Base-by-base conservation (phyloP, 2,113 vertebrate genomes). In the Coryphaenoides rupestris region DNA sequence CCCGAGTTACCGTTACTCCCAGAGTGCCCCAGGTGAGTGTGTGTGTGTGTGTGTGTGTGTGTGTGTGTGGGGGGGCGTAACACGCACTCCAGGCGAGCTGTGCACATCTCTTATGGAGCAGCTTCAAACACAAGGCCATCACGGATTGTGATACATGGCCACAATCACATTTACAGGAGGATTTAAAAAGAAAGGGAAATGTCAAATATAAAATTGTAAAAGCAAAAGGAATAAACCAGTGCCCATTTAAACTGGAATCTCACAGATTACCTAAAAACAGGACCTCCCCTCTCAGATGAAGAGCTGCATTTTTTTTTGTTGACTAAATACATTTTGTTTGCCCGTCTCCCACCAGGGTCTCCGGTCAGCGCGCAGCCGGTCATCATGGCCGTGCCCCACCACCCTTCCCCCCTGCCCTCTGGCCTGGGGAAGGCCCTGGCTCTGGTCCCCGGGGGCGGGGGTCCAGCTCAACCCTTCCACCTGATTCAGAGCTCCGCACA, bases 1-100 rank as follows among this genome's bases (percentile, higher is more conserved):
- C 94, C 96, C 0, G 97, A 99, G 86, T 98, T n/a, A 95, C 55
- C 91, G 97, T 53, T 98, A 97, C 86, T 92, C 96, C 50, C 97
- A 99, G 75, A 98, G 97, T 0, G 97, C 97, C 2, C 97, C 97
- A 47, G 97, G 97, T 99, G 79, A 92, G 89, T 75, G 10, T 19
- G 4, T 13, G 89, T 75, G 10, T 19, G 4, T 13, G 97, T 99
- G 79, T 92, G 89, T 75, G 10, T 19, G 4, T 13, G 97, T 99
- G 79, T 92, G 89, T 75, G 10, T 19, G 4, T 13, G 33, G 28
- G 33, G 4, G 33, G 7, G 13, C 9, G 33, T 7, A 40, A 9
- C 33, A 40, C 33, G 33, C 7, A 40, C 4, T 12, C 33, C 9
- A 26, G 33, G 7, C 33, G 13, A 10, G 33, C n/a, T n/a, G n/a